These are phyloP conservation scores for Berghia stephanieae DNA, from an alignment of 1,140 invertebrate genomes.

Conservation along the genomic window DNA sequence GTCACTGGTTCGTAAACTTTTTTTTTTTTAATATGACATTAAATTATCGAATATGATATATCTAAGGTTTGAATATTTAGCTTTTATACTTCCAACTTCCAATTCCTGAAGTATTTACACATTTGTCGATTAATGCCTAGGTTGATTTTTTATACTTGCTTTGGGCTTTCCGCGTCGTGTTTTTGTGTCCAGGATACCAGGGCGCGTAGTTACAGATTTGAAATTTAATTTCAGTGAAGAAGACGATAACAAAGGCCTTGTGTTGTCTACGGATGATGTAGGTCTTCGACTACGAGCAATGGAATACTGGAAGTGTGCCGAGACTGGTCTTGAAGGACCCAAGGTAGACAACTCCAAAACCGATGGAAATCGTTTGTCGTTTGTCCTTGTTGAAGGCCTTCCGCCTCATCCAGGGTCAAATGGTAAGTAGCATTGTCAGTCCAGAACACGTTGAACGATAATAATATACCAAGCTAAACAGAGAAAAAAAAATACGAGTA, in stretches of 20 bases:
- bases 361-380: slow-evolving; percentile 64
- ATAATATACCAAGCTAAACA: too few species aligned
- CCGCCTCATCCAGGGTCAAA: slow-evolving; percentile 62
- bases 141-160: neutral
- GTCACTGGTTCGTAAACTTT: too few species aligned
- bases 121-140: neutral
- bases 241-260: slow-evolving; percentile 64
- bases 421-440: too few species aligned
- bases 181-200: neutral
- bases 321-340: slow-evolving; percentile 66
- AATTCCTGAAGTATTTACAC: neutral
- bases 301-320: slow-evolving; percentile 71
- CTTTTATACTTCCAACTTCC: neutral
- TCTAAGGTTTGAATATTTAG: neutral
- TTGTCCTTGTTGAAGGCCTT: slow-evolving; percentile 70
- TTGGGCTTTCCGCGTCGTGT: neutral
- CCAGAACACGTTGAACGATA: too few species aligned
- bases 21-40: too few species aligned
- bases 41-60: too few species aligned
- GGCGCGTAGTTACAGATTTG: too few species aligned
- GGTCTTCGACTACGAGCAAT: slow-evolving; percentile 68
- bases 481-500: too few species aligned
- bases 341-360: slow-evolving; percentile 21
- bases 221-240: slow-evolving; percentile 49
- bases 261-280: slow-evolving; percentile 61